These are phyloP conservation scores for Forbesichthys agassizii DNA, from an alignment of 2,113 vertebrate genomes.

Conservation along the genomic window DNA sequence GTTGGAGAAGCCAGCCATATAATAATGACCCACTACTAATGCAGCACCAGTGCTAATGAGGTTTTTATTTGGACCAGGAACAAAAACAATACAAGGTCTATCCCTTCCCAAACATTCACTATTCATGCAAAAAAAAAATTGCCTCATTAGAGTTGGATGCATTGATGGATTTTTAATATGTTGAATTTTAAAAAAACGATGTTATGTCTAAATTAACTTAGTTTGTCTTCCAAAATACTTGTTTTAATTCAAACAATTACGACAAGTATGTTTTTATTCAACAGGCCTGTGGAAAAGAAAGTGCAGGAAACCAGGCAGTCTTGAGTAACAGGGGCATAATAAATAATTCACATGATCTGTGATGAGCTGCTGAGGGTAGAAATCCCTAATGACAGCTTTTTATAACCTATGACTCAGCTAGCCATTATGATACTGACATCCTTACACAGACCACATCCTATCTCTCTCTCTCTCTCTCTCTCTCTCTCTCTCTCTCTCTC, in stretches of 20 bases:
- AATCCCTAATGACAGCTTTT: constrained; percentile 81
- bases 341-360: constrained; percentile 78
- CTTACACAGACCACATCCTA: constrained; percentile 71
- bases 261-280: constrained; percentile 63
- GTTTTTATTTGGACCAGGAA: constrained; percentile 53
- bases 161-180: constrained; percentile 32
- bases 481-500: constrained; percentile 43
- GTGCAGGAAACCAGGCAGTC: constrained; percentile 67
- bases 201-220: constrained; percentile 37
- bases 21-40: constrained; percentile 30
- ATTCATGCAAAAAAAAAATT: constrained; percentile 45
- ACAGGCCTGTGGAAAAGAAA: constrained; percentile 60
- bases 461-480: constrained; percentile 43
- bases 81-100: constrained; percentile 54
- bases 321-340: constrained; percentile 70
- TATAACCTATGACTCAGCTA: constrained; percentile 81
- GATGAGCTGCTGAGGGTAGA: constrained; percentile 77
- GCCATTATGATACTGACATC: constrained; percentile 75
- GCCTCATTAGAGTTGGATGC: constrained; percentile 37
- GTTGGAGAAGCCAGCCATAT: constrained; percentile 12
- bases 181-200: constrained; percentile 40
- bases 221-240: constrained; percentile 35
- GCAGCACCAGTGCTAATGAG: constrained; percentile 46
- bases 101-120: constrained; percentile 53
- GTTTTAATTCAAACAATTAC: constrained; percentile 43